Evolutionary conservation across 2,113 vertebrate species (phyloP).

Genomic region (Phalacrocorax carbo): DNA sequence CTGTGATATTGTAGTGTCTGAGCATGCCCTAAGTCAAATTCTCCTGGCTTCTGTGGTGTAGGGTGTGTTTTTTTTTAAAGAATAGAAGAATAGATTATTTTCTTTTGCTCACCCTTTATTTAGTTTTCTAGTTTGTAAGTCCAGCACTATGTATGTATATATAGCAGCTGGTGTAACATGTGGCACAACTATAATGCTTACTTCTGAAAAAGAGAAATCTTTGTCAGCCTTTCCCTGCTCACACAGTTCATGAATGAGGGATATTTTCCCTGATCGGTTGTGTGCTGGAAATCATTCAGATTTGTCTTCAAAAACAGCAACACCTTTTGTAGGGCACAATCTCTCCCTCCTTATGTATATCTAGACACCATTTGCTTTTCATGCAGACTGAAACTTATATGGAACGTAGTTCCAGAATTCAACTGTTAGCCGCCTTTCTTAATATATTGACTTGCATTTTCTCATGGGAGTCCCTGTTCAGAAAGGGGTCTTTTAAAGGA

Average conservation of each 20-base stretch:
- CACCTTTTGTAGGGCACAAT: neutral
- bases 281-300: neutral
- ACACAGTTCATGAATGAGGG: neutral
- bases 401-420: neutral
- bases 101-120: neutral
- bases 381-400: neutral
- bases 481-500: neutral
- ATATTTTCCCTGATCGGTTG: neutral
- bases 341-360: neutral
- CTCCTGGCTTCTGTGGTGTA: neutral
- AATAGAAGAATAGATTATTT: neutral
- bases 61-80: neutral
- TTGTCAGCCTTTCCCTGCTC: neutral
- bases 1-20: neutral
- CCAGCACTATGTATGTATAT: accelerated
- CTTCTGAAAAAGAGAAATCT: neutral
- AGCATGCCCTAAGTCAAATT: neutral
- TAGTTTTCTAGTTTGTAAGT: neutral
- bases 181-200: neutral
- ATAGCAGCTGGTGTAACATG: neutral
- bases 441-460: neutral
- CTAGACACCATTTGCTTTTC: constrained; percentile 11
- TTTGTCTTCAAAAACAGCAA: no score
- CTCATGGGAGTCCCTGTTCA: neutral
- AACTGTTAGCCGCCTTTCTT: neutral